These are phyloP conservation scores for Myathropa florea DNA, from an alignment of 2,888 invertebrate genomes.

Conservation along the genomic window DNA sequence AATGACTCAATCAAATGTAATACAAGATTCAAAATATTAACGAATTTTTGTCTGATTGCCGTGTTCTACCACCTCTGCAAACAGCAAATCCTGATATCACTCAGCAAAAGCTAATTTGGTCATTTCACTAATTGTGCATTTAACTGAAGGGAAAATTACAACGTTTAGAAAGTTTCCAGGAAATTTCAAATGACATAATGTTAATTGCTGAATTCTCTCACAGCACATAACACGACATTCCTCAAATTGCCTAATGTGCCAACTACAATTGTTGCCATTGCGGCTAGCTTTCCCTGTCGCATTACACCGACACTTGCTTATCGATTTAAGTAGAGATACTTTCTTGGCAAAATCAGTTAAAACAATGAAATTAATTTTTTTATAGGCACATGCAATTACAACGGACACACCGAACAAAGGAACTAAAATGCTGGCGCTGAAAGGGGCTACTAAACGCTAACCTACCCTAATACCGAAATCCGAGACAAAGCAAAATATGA, in stretches of 20 bases:
- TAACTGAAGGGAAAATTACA: not conserved
- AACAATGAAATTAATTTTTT: not conserved
- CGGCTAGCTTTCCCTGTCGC: constrained; percentile 35
- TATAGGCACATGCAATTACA: not conserved
- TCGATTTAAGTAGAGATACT: not conserved
- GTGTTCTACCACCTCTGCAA: no score
- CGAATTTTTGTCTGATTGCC: no score
- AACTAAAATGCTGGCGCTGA: not conserved
- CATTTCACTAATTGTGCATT: not conserved
- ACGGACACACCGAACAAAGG: not conserved
- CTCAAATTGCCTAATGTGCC: constrained; percentile 33
- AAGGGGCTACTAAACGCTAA: not conserved
- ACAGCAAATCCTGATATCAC: no score
- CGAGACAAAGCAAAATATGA: not conserved
- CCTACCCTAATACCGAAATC: not conserved
- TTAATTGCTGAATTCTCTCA: not conserved
- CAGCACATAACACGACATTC: constrained; percentile 17
- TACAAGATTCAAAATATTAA: no score
- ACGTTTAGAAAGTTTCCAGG: not conserved
- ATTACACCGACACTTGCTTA: not conserved
- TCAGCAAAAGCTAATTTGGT: not conserved
- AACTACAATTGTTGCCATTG: constrained; percentile 11
- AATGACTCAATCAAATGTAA: no score
- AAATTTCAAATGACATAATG: not conserved
- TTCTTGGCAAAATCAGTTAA: not conserved